These are phyloP conservation scores for Chaenogobius annularis DNA, from an alignment of 2,113 vertebrate species.

Conservation along the genomic window DNA sequence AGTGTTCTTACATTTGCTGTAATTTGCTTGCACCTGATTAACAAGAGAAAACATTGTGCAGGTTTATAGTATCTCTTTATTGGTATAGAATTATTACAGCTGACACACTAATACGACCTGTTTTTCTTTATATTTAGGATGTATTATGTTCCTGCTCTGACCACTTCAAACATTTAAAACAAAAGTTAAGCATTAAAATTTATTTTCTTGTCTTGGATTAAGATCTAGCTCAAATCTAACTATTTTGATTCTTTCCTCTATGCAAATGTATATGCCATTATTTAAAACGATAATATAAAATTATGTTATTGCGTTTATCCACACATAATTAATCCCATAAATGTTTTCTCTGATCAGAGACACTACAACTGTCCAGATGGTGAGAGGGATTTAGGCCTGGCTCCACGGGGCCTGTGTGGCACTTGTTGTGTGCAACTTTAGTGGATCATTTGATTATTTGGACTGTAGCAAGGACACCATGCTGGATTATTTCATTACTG, in stretches of 20 bases:
- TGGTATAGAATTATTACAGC: too few species aligned
- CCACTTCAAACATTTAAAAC: not conserved
- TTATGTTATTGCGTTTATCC: conserved; percentile 46
- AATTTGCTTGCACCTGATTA: not conserved
- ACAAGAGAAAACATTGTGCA: not conserved
- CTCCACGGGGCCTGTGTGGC: conserved; percentile 28
- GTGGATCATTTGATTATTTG: conserved; percentile 34
- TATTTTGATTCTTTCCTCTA: not conserved
- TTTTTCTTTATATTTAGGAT: not conserved
- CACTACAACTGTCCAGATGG: conserved; percentile 67
- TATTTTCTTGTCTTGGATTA: not conserved
- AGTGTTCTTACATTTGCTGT: not conserved
- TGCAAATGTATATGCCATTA: not conserved
- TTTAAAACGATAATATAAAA: conserved; percentile 35
- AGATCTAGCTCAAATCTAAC: not conserved
- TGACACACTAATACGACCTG: not conserved
- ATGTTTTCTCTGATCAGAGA: conserved; percentile 66
- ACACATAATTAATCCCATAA: conserved; percentile 65
- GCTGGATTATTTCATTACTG: conserved; percentile 66
- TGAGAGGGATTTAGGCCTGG: conserved; percentile 36
- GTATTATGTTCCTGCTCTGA: not conserved
- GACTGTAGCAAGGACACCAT: conserved; percentile 27
- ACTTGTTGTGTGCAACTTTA: conserved; percentile 21
- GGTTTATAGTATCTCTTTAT: not conserved
- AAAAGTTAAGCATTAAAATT: not conserved